phyloP scores from a whole-genome alignment of 1,140 invertebrate genomes.

The Stenopsyche tienmushanensis region DNA sequence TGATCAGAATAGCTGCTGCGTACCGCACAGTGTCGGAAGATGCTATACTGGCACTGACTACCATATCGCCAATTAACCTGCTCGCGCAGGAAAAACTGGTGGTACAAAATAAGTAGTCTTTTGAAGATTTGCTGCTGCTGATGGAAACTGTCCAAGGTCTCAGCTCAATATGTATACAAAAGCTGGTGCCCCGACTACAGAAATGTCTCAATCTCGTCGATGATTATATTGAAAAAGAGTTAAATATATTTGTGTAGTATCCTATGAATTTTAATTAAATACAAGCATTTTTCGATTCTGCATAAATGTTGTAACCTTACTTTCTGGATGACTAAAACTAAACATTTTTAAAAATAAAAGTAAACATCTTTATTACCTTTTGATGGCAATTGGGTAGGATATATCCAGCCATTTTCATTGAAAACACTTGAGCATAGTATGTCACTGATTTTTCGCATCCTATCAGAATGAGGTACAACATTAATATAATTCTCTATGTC shows the following conservation, averaged over 20 bases:
- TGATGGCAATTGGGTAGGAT: slow-evolving; percentile 34
- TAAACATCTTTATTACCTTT: slow-evolving; percentile 26
- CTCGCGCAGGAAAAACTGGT: no score
- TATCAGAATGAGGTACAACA: slow-evolving; percentile 8
- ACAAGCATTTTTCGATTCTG: no score
- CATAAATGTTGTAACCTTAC: no score
- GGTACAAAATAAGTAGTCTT: neutral
- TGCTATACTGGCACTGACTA: no score
- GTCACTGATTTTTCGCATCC: slow-evolving; percentile 26
- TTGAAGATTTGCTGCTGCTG: neutral
- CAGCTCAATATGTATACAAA: neutral
- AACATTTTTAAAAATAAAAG: neutral
- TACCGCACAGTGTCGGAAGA: no score
- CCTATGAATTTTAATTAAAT: no score
- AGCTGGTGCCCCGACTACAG: no score
- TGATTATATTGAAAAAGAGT: slow-evolving; percentile 7
- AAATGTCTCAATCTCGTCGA: no score
- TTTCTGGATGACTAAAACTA: no score
- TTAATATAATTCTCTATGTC: slow-evolving; percentile 17
- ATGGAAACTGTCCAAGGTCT: neutral
- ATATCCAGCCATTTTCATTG: slow-evolving; percentile 40
- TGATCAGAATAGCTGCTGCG: no score
- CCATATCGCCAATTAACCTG: no score
- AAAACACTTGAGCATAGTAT: slow-evolving; percentile 35
- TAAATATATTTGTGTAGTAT: no score